Conservation (phyloP, 1,140 invertebrate species). For the Dreissena rostriformis region DNA sequence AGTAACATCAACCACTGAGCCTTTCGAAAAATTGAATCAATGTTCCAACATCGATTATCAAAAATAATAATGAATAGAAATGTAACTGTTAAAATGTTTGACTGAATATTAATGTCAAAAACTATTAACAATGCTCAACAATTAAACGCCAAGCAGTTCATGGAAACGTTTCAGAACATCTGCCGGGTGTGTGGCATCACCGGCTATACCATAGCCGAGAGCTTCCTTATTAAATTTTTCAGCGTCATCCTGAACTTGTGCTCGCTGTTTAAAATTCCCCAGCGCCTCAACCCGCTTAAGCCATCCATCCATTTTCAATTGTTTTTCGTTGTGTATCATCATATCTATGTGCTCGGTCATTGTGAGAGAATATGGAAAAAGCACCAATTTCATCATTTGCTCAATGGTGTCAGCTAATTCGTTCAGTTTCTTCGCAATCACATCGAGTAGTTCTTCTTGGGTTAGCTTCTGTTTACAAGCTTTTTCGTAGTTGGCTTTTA, state of each 20-base stretch:
- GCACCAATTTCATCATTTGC: constrained; percentile 18
- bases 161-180: too few relatives aligned
- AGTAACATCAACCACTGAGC: too few relatives aligned
- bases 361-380: constrained; percentile 29
- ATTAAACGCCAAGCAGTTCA: too few relatives aligned
- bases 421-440: constrained; percentile 19
- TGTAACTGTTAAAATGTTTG: too few relatives aligned
- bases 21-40: too few relatives aligned
- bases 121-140: too few relatives aligned
- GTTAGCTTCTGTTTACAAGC: background rate
- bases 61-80: too few relatives aligned
- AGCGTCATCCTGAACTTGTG: background rate
- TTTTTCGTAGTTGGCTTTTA: background rate
- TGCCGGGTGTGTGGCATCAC: too few relatives aligned
- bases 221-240: background rate
- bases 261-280: background rate
- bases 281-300: background rate
- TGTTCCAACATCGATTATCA: too few relatives aligned
- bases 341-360: constrained; percentile 32
- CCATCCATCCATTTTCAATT: background rate
- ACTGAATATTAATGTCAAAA: too few relatives aligned
- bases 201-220: too few relatives aligned
- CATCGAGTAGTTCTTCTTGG: background rate
- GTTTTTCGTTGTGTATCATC: constrained; percentile 39
- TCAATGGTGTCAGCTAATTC: background rate